These are phyloP conservation scores for Helostoma temminkii DNA, from an alignment of 2,797 vertebrate species.

Conservation along the genomic window DNA sequence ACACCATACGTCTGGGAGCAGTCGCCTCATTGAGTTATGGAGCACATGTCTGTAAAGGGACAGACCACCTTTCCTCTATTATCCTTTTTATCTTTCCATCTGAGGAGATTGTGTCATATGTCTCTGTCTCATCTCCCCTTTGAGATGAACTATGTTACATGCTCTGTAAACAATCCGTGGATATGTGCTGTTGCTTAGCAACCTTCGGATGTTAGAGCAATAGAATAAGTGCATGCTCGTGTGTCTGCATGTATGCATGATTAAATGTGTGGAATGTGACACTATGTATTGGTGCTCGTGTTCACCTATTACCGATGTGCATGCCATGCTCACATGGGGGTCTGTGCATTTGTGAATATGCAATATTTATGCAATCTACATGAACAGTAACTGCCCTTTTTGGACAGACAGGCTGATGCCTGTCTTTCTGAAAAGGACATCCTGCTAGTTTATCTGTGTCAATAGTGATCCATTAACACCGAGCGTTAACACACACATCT, in stretches of 20 bases:
- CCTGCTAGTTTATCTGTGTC: conserved; percentile 32
- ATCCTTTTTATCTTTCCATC: conserved; percentile 55
- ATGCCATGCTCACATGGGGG: too few relatives aligned
- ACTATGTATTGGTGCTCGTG: too few relatives aligned
- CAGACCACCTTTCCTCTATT: conserved; percentile 25
- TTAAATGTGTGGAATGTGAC: too few relatives aligned
- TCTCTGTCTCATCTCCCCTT: conserved; percentile 58
- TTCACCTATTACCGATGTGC: too few relatives aligned
- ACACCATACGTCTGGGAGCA: conserved; percentile 17
- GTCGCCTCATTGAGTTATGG: conserved; percentile 26
- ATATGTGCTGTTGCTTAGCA: conserved; percentile 84
- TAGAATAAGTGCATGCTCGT: conserved; percentile 38
- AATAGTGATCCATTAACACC: conserved; percentile 28
- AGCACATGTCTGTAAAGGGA: conserved; percentile 21
- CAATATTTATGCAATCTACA: conserved; percentile 31
- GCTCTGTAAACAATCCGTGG: conserved; percentile 82
- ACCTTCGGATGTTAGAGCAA: conserved; percentile 65
- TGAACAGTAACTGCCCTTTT: conserved; percentile 28
- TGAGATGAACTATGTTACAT: conserved; percentile 70
- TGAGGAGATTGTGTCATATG: conserved; percentile 61
- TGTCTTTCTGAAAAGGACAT: conserved; percentile 32
- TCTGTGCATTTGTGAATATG: not conserved
- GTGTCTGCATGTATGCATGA: conserved; percentile 15
- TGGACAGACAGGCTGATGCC: not conserved
- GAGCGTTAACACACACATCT: not conserved